Percentiles rank a stretch among this genome's conserved stretches.
Conservation (phyloP, 2,113 vertebrate species). For the Sapajus apella region DNA sequence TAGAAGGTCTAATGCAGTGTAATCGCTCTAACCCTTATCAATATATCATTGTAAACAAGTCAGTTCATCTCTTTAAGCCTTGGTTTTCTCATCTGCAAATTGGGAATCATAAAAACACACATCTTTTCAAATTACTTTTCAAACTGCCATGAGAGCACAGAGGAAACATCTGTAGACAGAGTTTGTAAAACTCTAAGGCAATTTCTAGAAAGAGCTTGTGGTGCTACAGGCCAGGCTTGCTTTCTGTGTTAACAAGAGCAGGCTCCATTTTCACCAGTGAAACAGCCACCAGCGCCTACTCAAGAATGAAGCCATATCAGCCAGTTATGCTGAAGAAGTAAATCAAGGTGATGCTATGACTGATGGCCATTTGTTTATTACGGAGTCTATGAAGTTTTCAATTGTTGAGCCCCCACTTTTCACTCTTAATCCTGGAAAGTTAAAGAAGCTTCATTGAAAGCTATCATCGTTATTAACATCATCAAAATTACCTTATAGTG, state of each 20-base stretch:
- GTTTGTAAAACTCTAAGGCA: neutral
- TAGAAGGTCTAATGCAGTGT: too few relatives aligned
- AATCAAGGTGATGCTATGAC: fast-evolving
- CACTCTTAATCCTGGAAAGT: neutral
- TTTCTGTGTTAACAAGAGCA: fast-evolving
- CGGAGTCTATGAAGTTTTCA: neutral
- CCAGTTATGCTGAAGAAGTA: neutral
- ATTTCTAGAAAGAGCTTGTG: neutral
- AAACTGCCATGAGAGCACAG: too few relatives aligned
- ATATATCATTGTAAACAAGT: fast-evolving
- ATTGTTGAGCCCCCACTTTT: neutral
- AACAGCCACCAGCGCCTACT: fast-evolving
- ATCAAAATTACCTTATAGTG: neutral
- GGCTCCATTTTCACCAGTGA: fast-evolving
- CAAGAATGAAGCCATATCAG: fast-evolving
- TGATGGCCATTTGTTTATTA: neutral
- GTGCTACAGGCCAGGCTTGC: too few relatives aligned
- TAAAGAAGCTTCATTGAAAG: neutral
- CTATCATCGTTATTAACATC: neutral
- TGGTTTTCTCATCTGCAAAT: neutral
- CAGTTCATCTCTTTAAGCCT: neutral
- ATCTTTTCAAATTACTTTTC: neutral
- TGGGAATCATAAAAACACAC: neutral
- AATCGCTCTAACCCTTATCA: neutral
- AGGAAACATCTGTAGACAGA: neutral